Conservation (phyloP, 2,113 vertebrate species). For the Epinephelus lanceolatus region DNA sequence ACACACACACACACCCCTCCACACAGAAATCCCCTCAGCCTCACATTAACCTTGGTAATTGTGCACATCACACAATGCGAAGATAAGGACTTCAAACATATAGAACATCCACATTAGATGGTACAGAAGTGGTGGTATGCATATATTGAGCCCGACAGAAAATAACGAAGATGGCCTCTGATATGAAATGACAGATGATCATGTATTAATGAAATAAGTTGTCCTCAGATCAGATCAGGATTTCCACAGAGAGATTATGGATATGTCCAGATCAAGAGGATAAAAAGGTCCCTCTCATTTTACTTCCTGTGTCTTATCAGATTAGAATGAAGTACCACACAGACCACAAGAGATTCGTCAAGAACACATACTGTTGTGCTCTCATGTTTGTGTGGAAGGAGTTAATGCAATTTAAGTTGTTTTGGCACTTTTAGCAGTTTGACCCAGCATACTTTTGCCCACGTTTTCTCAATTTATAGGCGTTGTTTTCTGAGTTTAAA, state of each 20-base stretch:
- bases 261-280: slow-evolving; percentile 37
- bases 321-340: slow-evolving; percentile 19
- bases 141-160: neutral
- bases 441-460: neutral
- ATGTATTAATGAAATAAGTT: neutral
- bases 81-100: slow-evolving; percentile 6
- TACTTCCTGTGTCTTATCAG: slow-evolving; percentile 32
- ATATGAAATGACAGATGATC: neutral
- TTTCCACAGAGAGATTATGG: slow-evolving; percentile 36
- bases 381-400: neutral
- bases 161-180: neutral
- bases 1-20: slow-evolving; percentile 13
- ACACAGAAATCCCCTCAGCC: slow-evolving; percentile 16
- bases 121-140: neutral
- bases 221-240: slow-evolving; percentile 13
- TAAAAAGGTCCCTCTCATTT: slow-evolving; percentile 1
- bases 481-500: neutral
- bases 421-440: neutral
- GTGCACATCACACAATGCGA: neutral
- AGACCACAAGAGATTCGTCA: slow-evolving; percentile 17
- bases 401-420: neutral
- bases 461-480: neutral
- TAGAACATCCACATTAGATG: neutral
- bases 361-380: neutral
- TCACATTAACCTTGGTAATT: slow-evolving; percentile 11